Base-by-base conservation (phyloP, 1,140 invertebrate species). In the Penaeus japonicus region DNA sequence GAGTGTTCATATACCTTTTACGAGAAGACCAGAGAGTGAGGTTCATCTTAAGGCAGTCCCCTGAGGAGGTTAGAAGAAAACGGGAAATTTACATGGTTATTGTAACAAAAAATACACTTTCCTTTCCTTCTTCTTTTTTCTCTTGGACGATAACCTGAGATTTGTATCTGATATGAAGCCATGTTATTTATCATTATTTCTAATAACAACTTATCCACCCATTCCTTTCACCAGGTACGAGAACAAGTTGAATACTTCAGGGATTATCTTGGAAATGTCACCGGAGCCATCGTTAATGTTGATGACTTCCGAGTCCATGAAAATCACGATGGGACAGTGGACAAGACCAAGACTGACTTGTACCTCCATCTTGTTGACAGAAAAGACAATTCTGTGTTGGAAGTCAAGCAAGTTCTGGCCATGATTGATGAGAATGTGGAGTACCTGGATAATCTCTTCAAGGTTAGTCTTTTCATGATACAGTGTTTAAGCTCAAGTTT, bases 221-320 rank as follows among this genome's bases (percentile, higher is more conserved):
- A 57, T 87, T 90, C 70, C 89, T 91, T 92, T 57, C 62, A 70
- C 47, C 17, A 89, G 88, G 79, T 91, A 20, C 85, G 89, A 65
- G 78, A 89, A 39, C 84, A 86, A 65, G 70, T 90, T 22, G 85
- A 90, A 39, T 90, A 90, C 77, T 91, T 91, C 91, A 92, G 73
- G 90, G 97, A 96, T 90, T 94, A 95, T 70, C 92, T 98, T 32
- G 95, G 95, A 1, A 96, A 96, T 91, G 96, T 98, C 0, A 98
- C 97, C 0, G 96, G 96, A 30, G 96, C 96, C 0, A 97, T 98
- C 89, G 97, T 99, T 3, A 99, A 99, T 91, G 95, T 98, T 2
- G 98, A 99, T 92, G 96, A 97, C 91, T 97, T 97, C 90, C 96
- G 97, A 92, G 96, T 97, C 54, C 98, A 99, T 92, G 96, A 97